phyloP scores from a whole-genome alignment of 2,888 invertebrate species.

The Lobophora halterata region DNA sequence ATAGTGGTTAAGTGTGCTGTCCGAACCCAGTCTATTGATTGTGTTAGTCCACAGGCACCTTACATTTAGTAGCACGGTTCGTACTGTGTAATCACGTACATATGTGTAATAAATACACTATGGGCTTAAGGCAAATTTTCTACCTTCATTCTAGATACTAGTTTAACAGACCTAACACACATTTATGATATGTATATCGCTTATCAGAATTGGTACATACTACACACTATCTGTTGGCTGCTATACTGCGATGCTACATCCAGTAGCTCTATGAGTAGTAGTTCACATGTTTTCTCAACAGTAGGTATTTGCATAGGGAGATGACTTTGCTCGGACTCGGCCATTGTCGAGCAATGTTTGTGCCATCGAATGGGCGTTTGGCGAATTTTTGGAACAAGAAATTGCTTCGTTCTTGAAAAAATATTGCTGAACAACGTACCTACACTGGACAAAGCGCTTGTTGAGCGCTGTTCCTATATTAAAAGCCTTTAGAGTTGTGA shows the following conservation, averaged over 20 bases:
- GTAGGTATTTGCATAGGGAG: slow-evolving; percentile 71
- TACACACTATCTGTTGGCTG: too few species aligned
- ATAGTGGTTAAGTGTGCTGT: slow-evolving; percentile 11
- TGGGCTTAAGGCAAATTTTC: too few species aligned
- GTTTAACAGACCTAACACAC: too few species aligned
- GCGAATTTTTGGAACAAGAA: slow-evolving; percentile 23
- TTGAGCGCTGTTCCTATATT: slow-evolving; percentile 30
- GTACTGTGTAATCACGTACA: too few species aligned
- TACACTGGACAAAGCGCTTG: slow-evolving; percentile 17
- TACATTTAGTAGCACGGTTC: too few species aligned
- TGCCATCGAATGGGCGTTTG: slow-evolving; percentile 47
- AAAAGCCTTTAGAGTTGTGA: too few species aligned
- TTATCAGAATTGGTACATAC: too few species aligned
- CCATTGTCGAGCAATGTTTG: slow-evolving; percentile 71
- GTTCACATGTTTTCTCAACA: slow-evolving; percentile 46
- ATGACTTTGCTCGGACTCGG: slow-evolving; percentile 70
- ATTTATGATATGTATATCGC: too few species aligned
- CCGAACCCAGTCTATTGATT: not conserved
- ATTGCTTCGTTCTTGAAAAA: too few species aligned
- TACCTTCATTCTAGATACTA: too few species aligned
- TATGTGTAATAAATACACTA: too few species aligned
- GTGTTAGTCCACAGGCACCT: too few species aligned
- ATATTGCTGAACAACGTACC: not conserved
- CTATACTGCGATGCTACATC: slow-evolving; percentile 35
- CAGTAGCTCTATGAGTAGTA: slow-evolving; percentile 44